Evolutionary conservation across 2,888 invertebrate genomes (phyloP).

Genomic region (Tineola bisselliella): DNA sequence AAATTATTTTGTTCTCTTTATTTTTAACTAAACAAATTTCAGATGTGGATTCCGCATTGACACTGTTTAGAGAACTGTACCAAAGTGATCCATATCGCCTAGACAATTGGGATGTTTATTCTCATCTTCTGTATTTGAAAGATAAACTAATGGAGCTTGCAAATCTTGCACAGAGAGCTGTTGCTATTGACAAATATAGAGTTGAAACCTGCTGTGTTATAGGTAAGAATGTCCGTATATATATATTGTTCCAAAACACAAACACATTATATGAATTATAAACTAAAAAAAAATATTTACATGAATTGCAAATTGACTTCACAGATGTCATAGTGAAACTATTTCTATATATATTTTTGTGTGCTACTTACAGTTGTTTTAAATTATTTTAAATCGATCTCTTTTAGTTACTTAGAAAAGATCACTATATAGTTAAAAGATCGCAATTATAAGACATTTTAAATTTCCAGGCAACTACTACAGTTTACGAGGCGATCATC

Average conservation of each 20-base stretch:
- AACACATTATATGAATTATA: too few species aligned
- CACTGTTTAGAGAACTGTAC: slow-evolving; percentile 83
- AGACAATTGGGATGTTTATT: slow-evolving; percentile 96
- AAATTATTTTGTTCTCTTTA: too few species aligned
- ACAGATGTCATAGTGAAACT: too few species aligned
- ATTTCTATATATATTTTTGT: too few species aligned
- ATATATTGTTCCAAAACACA: too few species aligned
- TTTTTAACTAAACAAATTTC: slow-evolving; percentile 27
- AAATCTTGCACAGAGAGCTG: slow-evolving; percentile 91
- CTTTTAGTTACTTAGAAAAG: too few species aligned
- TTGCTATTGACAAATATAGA: slow-evolving; percentile 94
- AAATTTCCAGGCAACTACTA: slow-evolving; percentile 88
- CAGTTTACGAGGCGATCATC: slow-evolving; percentile 93
- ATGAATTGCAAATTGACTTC: too few species aligned
- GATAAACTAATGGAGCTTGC: slow-evolving; percentile 92
- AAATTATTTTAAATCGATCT: too few species aligned
- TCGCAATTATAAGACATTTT: not conserved
- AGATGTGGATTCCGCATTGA: slow-evolving; percentile 91
- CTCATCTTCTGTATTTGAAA: slow-evolving; percentile 94
- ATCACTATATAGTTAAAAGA: too few species aligned
- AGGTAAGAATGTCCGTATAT: too few species aligned
- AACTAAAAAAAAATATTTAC: too few species aligned
- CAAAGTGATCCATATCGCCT: slow-evolving; percentile 91
- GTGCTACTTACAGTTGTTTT: too few species aligned
- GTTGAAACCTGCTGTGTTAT: slow-evolving; percentile 98